Conservation (phyloP, 1,140 invertebrate genomes). For the Cotesia chilonis region DNA sequence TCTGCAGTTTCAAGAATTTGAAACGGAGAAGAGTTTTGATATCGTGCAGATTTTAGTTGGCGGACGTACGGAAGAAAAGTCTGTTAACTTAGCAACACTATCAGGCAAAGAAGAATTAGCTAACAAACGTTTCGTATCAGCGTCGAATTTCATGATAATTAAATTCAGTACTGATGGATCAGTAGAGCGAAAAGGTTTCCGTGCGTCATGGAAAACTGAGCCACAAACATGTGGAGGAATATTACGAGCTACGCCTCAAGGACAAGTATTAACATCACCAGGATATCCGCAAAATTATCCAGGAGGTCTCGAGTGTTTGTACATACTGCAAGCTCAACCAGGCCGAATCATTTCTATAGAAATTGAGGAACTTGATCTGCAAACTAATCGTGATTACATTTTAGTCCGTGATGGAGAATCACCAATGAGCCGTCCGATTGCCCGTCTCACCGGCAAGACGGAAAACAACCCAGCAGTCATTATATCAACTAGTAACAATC, state of each 20-base stretch:
- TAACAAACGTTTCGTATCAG: constrained; percentile 87
- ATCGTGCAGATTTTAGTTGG: constrained; percentile 95
- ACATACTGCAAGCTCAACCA: constrained; percentile 87
- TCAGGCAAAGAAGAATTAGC: constrained; percentile 88
- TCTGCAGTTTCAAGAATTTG: constrained; percentile 95
- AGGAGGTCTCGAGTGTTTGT: constrained; percentile 92
- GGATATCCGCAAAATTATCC: constrained; percentile 93
- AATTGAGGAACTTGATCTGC: constrained; percentile 89
- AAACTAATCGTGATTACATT: constrained; percentile 85
- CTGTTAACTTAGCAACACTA: constrained; percentile 88
- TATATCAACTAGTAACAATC: constrained; percentile 87
- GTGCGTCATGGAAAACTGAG: constrained; percentile 93
- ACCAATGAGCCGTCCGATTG: constrained; percentile 84
- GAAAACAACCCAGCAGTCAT: constrained; percentile 84
- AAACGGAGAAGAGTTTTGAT: constrained; percentile 95
- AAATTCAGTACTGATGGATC: constrained; percentile 94
- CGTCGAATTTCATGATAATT: constrained; percentile 97
- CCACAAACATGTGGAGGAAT: constrained; percentile 88
- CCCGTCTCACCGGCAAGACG: constrained; percentile 80
- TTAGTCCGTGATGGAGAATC: constrained; percentile 88
- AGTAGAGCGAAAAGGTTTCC: constrained; percentile 93
- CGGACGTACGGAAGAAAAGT: constrained; percentile 92
- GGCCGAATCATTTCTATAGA: constrained; percentile 89
- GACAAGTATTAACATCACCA: constrained; percentile 85
- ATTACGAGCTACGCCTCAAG: constrained; percentile 82